Conservation (phyloP, 2,113 vertebrate species). For the Podiceps cristatus region DNA sequence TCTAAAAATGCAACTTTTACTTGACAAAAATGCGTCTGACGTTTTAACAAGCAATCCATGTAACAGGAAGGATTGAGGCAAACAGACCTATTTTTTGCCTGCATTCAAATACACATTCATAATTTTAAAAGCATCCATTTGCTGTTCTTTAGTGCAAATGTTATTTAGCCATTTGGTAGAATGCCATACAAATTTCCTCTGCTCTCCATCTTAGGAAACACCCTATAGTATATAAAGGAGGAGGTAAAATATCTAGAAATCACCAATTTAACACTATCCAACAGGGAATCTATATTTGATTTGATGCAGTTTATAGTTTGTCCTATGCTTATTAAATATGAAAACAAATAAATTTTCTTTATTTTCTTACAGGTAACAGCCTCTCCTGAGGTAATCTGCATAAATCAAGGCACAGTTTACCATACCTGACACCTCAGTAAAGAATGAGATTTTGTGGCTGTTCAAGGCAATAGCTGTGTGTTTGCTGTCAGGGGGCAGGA, state of each 20-base stretch:
- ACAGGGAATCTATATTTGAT: not conserved
- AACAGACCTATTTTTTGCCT: not conserved
- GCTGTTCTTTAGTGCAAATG: not conserved
- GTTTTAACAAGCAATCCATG: not conserved
- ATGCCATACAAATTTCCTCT: not conserved
- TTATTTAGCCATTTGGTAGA: not conserved
- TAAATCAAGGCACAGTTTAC: not conserved
- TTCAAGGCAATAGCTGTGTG: not conserved
- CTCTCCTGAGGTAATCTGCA: not conserved
- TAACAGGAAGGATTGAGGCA: not conserved
- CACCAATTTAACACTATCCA: not conserved
- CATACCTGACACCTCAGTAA: not conserved
- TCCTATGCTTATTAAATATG: not conserved
- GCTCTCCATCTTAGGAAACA: not conserved
- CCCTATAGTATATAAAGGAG: not conserved
- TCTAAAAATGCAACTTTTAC: not conserved
- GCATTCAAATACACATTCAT: not conserved
- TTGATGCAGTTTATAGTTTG: not conserved
- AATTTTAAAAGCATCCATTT: not conserved
- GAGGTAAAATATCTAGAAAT: not conserved
- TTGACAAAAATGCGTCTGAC: not conserved
- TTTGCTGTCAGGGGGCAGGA: not conserved
- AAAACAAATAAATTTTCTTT: not conserved
- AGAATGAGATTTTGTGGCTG: not conserved
- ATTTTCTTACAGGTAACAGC: not conserved